phyloP scores from a whole-genome alignment of 2,888 invertebrate species.

The Agrochola macilenta region DNA sequence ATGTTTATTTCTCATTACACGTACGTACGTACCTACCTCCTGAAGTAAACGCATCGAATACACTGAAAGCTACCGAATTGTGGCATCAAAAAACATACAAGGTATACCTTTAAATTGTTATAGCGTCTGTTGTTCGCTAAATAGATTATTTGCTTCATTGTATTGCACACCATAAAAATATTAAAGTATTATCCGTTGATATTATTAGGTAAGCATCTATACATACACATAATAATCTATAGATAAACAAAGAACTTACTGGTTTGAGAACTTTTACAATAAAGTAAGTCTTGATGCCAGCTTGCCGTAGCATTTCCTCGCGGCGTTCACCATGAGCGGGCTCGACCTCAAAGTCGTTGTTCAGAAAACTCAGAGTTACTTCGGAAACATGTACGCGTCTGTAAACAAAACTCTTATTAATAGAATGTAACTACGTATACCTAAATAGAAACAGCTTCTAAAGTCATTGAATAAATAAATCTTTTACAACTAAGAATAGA shows the following conservation, averaged over 20 bases:
- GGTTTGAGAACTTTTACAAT: slow-evolving; percentile 96
- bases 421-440: slow-evolving; percentile 62
- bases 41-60: slow-evolving; percentile 35
- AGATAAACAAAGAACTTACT: slow-evolving; percentile 83
- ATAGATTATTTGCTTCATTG: slow-evolving; percentile 5
- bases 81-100: slow-evolving; percentile 29
- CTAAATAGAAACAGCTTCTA: slow-evolving; percentile 60
- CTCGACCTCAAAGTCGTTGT: slow-evolving; percentile 98
- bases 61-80: slow-evolving; percentile 36
- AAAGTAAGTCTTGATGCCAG: slow-evolving; percentile 97
- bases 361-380: slow-evolving; percentile 96
- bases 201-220: background rate
- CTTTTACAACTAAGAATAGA: slow-evolving; percentile 46
- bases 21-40: slow-evolving; percentile 6
- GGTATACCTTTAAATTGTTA: background rate
- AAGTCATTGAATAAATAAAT: slow-evolving; percentile 60
- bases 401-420: slow-evolving; percentile 73
- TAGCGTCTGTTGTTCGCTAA: slow-evolving; percentile 7
- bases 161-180: slow-evolving; percentile 2
- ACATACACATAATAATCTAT: slow-evolving; percentile 62
- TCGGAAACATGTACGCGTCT: slow-evolving; percentile 98
- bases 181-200: background rate
- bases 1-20: slow-evolving; percentile 56
- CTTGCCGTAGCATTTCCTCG: slow-evolving; percentile 97
- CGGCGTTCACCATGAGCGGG: slow-evolving; percentile 97